These are phyloP conservation scores for Aphidius ervi DNA, from an alignment of 1,140 invertebrate genomes.

Conservation along the genomic window DNA sequence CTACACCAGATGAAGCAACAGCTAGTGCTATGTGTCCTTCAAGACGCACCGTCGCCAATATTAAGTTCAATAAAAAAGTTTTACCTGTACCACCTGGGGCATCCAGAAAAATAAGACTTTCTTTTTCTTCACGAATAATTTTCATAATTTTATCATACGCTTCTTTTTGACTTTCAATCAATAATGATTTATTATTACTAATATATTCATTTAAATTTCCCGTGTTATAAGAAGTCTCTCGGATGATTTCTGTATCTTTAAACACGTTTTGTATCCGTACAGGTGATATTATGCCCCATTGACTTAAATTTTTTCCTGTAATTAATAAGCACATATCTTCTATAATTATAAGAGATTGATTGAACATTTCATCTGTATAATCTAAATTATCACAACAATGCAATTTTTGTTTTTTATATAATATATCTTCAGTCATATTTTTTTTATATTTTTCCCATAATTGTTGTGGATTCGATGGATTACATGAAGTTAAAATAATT, in stretches of 20 bases:
- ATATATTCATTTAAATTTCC: constrained; percentile 18
- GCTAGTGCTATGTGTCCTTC: constrained; percentile 3
- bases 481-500: constrained; percentile 13
- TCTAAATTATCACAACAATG: background rate
- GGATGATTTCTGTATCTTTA: background rate
- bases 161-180: constrained; percentile 12
- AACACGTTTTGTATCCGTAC: background rate
- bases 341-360: background rate
- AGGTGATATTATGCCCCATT: constrained; percentile 13
- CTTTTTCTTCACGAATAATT: constrained; percentile 5
- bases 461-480: constrained; percentile 8
- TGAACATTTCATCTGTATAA: background rate
- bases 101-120: constrained; percentile 33
- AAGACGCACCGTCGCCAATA: constrained; percentile 11
- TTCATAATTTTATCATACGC: constrained; percentile 16
- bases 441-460: constrained; percentile 17
- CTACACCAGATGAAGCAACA: constrained; percentile 36
- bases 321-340: background rate
- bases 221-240: background rate
- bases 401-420: constrained; percentile 1
- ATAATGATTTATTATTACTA: constrained; percentile 19
- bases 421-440: constrained; percentile 14
- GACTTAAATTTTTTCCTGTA: constrained; percentile 12
- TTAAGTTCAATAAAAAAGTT: constrained; percentile 35
- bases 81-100: constrained; percentile 38